Evolutionary conservation across 1,140 invertebrate species (phyloP).

Genomic region (Atta texana): DNA sequence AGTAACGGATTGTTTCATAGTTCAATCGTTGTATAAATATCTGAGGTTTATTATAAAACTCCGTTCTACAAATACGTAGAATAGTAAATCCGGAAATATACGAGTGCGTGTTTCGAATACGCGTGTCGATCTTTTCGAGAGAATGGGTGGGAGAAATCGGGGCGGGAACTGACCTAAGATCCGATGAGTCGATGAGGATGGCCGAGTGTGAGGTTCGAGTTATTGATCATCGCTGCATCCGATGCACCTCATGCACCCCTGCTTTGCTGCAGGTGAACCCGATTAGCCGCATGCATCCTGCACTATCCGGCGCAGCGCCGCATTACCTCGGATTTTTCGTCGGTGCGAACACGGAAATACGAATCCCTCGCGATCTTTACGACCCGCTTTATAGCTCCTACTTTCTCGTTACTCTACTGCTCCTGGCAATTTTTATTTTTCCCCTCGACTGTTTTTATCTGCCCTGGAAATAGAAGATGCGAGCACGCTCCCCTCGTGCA

Average conservation of each 20-base stretch:
- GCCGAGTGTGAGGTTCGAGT: conserved; percentile 72
- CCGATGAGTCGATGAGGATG: conserved; percentile 70
- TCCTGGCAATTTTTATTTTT: conserved; percentile 48
- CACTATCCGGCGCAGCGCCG: not conserved
- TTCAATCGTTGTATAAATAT: not conserved
- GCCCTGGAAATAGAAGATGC: not conserved
- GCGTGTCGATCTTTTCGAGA: not conserved
- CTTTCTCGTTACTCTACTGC: conserved; percentile 23
- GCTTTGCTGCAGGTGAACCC: conserved; percentile 61
- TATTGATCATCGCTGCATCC: conserved; percentile 76
- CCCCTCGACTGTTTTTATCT: conserved; percentile 38
- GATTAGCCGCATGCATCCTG: conserved; percentile 39
- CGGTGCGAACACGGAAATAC: conserved; percentile 9
- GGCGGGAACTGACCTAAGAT: conserved; percentile 69
- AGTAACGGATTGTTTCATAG: not conserved
- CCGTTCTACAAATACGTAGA: not conserved
- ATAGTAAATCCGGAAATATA: not conserved
- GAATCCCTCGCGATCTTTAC: conserved; percentile 24
- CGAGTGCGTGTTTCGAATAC: not conserved
- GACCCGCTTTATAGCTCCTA: conserved; percentile 29
- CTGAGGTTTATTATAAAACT: conserved; percentile 15
- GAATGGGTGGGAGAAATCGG: not conserved
- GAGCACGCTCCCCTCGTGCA: not conserved
- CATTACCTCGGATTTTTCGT: conserved; percentile 41
- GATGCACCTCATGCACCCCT: conserved; percentile 69